These are phyloP conservation scores for Drosophila demipolita DNA, from an alignment of 2,888 invertebrate genomes.

Conservation along the genomic window DNA sequence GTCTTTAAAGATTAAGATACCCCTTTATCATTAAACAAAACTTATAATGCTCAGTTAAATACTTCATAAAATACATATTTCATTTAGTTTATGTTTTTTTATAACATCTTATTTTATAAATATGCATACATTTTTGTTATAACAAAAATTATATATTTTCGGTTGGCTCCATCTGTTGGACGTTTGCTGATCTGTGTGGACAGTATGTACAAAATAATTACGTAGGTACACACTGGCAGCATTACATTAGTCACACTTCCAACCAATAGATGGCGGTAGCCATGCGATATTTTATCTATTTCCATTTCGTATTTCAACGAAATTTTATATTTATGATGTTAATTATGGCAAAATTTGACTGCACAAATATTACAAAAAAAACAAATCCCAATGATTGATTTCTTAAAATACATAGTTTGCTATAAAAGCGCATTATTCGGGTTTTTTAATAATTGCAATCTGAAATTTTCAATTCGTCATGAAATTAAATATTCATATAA, in stretches of 20 bases:
- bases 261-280: constrained; percentile 16
- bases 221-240: constrained; percentile 12
- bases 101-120: background rate
- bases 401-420: background rate
- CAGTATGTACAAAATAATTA: rapidly evolving
- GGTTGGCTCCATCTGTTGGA: constrained; percentile 5
- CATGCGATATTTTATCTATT: background rate
- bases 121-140: too few species aligned
- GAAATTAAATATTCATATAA: background rate
- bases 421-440: background rate
- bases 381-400: background rate
- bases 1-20: background rate
- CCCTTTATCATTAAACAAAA: background rate
- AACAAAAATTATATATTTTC: rapidly evolving
- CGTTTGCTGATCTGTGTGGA: background rate
- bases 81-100: background rate
- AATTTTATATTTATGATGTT: background rate
- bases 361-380: background rate
- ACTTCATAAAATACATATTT: background rate
- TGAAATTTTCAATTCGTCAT: background rate
- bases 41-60: background rate
- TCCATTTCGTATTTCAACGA: background rate
- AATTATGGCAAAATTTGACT: background rate
- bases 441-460: background rate
- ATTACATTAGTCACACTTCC: background rate